Conservation (phyloP, 37 sponge, comb jelly and placozoan species). For the Amphimedon queenslandica region DNA sequence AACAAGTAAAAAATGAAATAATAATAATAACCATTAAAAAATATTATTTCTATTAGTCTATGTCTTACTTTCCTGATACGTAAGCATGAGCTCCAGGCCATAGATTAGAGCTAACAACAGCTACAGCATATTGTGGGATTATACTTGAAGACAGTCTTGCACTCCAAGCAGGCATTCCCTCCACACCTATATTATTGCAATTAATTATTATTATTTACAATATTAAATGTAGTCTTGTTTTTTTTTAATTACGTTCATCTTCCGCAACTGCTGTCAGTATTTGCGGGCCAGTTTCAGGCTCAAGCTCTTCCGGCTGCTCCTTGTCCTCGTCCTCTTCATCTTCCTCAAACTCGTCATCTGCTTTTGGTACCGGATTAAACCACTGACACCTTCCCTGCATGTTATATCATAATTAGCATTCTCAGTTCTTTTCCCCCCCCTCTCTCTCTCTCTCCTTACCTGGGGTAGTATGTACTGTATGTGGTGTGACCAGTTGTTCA, state of each 20-base stretch:
- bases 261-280: slow-evolving; percentile 88
- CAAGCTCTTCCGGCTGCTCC: slow-evolving; percentile 90
- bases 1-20: not conserved
- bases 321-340: slow-evolving; percentile 92
- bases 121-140: slow-evolving; percentile 86
- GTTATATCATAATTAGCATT: no score
- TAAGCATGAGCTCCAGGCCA: slow-evolving; percentile 97
- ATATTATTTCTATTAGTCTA: no score
- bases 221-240: not conserved
- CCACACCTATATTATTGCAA: slow-evolving; percentile 58
- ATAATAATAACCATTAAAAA: no score
- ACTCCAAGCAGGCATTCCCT: slow-evolving; percentile 92
- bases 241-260: slow-evolving; percentile 71
- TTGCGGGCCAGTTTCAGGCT: slow-evolving; percentile 93
- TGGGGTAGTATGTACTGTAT: slow-evolving; percentile 91
- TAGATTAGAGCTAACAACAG: slow-evolving; percentile 85
- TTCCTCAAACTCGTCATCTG: slow-evolving; percentile 97
- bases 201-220: not conserved
- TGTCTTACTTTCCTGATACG: slow-evolving; percentile 70
- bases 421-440: no score
- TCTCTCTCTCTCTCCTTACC: slow-evolving; percentile 47
- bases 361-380: slow-evolving; percentile 96
- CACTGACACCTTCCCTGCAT: slow-evolving; percentile 90
- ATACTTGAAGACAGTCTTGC: slow-evolving; percentile 68
- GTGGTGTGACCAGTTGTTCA: slow-evolving; percentile 92